These are phyloP conservation scores for Menidia menidia DNA, from an alignment of 2,797 vertebrate genomes.

Conservation along the genomic window DNA sequence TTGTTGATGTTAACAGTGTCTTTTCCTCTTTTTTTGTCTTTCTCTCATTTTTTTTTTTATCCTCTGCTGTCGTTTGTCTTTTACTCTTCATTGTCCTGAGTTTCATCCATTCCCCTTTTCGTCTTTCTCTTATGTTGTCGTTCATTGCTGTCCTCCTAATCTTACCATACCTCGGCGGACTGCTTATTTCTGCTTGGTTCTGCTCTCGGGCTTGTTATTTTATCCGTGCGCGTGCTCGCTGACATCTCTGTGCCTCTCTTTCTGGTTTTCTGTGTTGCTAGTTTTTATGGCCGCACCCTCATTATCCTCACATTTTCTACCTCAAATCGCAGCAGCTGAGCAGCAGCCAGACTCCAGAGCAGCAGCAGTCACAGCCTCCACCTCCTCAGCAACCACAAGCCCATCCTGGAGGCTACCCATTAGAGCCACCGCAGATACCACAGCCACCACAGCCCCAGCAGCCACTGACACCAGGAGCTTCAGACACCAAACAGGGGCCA, in stretches of 20 bases:
- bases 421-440: conserved; percentile 72
- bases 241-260: conserved; percentile 65
- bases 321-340: conserved; percentile 90
- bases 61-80: conserved; percentile 15
- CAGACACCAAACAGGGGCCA: conserved; percentile 78
- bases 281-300: conserved; percentile 86
- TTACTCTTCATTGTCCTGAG: conserved; percentile 46
- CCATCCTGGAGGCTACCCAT: conserved; percentile 61
- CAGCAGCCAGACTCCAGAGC: conserved; percentile 86
- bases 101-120: conserved; percentile 33
- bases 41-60: conserved; percentile 49
- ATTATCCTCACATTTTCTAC: conserved; percentile 94
- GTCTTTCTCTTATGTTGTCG: conserved; percentile 26
- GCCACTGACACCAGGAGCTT: conserved; percentile 55
- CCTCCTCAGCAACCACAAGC: conserved; percentile 69
- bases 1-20: conserved; percentile 68
- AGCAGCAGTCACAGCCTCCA: conserved; percentile 79
- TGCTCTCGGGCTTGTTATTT: conserved; percentile 63
- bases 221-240: conserved; percentile 57
- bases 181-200: conserved; percentile 59
- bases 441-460: conserved; percentile 70
- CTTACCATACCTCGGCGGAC: conserved; percentile 42
- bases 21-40: conserved; percentile 74
- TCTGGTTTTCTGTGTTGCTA: conserved; percentile 81
- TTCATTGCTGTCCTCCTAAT: conserved; percentile 29